Evolutionary conservation across 2,888 invertebrate species (phyloP), one percentile per base, ranked within the genome.

Genomic region (Dyspetes luteomarginatus): DNA sequence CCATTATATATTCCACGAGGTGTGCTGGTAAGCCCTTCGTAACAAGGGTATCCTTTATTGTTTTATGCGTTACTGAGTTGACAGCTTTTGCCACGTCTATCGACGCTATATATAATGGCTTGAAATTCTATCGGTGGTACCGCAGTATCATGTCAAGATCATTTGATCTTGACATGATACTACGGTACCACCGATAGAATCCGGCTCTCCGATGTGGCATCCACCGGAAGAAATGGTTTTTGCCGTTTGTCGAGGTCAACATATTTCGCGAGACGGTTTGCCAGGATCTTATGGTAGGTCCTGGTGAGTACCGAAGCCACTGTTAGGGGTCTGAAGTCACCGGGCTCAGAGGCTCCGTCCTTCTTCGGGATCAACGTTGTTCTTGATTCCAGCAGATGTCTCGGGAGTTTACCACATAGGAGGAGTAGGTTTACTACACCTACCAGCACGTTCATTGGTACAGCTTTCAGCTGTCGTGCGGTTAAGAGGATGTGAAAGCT

Each of bases 291-390:
- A 12, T 85, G 84, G 19, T 77, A 72, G 0, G 56, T 7, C 12
- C 85, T 36, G 0, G 43, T 56, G 0, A 85, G 2, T 0, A 84
- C 68, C 0, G 85, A 84, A 0, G 82, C 36, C 0, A 86, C 81
- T 3, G 85, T 84, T 2, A 86, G 84, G 0, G 85, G 85, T 2
- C 85, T 41, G 30, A 79, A 86, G 0, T 87, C 85, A 0, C 78
- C 84, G 0, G 85, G 84, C 0, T 75, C 22, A 0, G 4, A 0
- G 0, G 84, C 81, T 0, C 30, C 62, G 0, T 73, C 36, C 28
- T 84, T 85, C 72, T 86, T 84, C 0, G 86, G 84, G 0, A 87
- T 83, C 4, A 86, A 30, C 0, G 73, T 79, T 0, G 86, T 86
- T n/a, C 41, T 60, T 0, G 85, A 73, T 9, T 65, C 62, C 0